Conservation (phyloP, 2,113 vertebrate genomes). For the Stigmatopora argus region DNA sequence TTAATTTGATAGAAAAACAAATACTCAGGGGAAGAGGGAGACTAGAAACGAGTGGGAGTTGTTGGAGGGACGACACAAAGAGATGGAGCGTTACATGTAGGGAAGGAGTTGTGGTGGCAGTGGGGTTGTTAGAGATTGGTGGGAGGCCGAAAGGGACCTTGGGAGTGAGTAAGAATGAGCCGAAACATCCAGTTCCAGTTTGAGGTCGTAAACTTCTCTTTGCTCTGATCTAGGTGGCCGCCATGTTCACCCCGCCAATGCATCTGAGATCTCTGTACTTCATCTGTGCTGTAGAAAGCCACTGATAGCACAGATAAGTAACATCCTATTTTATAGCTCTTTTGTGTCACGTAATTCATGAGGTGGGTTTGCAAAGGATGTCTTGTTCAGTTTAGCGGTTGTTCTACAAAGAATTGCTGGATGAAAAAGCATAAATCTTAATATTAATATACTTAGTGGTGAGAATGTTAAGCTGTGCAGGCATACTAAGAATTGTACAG, state of each 20-base stretch:
- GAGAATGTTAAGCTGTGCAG: neutral
- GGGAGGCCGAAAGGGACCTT: conserved; percentile 35
- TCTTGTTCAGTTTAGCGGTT: conserved; percentile 12
- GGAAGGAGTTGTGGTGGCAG: conserved; percentile 17
- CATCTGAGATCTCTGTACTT: conserved; percentile 48
- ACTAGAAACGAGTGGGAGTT: conserved; percentile 57
- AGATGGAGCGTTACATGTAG: conserved; percentile 26
- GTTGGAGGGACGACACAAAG: conserved; percentile 20
- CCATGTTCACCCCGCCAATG: conserved; percentile 52
- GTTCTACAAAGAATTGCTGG: conserved; percentile 34
- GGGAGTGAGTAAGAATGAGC: conserved; percentile 56
- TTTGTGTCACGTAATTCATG: conserved; percentile 46
- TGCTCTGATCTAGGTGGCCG: conserved; percentile 68
- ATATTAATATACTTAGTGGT: conserved; percentile 10
- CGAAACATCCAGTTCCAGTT: conserved; percentile 63
- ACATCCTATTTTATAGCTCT: conserved; percentile 51
- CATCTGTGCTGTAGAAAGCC: conserved; percentile 46
- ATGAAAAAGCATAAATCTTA: conserved; percentile 8
- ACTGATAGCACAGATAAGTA: conserved; percentile 55
- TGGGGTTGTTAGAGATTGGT: conserved; percentile 21
- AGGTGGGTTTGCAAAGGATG: conserved; percentile 32
- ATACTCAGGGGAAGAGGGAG: conserved; percentile 64
- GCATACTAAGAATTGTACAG: neutral
- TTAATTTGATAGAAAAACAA: conserved; percentile 79
- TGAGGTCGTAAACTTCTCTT: conserved; percentile 70